Evolutionary conservation across 2,888 invertebrate species (phyloP).

Genomic region (Drosophila yooni): DNA sequence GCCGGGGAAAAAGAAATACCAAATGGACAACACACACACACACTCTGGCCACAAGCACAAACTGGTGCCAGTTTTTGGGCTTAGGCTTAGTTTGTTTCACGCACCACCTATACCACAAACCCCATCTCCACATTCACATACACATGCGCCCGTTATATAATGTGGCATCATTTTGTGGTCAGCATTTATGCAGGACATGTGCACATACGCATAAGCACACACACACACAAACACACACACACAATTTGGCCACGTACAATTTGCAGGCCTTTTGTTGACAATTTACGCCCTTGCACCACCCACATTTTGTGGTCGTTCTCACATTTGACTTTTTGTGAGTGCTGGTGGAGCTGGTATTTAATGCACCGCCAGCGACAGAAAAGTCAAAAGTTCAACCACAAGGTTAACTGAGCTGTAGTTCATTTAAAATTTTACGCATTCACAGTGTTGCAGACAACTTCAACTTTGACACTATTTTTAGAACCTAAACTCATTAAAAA

Average conservation of each 20-base stretch:
- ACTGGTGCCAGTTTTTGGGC: conserved; percentile 68
- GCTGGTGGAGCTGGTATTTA: conserved; percentile 59
- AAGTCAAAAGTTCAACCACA: conserved; percentile 69
- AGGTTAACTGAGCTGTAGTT: conserved; percentile 53
- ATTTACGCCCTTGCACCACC: conserved; percentile 47
- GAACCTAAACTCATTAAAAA: not conserved
- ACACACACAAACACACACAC: conserved; percentile 17
- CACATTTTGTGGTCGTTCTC: conserved; percentile 50
- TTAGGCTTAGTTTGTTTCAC: conserved; percentile 55
- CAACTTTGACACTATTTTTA: conserved; percentile 8
- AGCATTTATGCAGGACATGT: conserved; percentile 75
- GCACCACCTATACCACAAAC: conserved; percentile 24
- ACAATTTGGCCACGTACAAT: conserved; percentile 37
- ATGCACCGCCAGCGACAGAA: conserved; percentile 34
- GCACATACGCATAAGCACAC: conserved; percentile 43
- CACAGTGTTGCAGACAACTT: conserved; percentile 23
- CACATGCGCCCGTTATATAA: conserved; percentile 63
- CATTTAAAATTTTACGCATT: conserved; percentile 49
- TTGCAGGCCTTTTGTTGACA: conserved; percentile 74
- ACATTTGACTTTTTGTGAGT: conserved; percentile 73
- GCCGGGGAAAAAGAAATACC: conserved; percentile 24
- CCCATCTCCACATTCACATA: conserved; percentile 1
- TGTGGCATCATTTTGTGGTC: conserved; percentile 81
- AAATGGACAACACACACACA: conserved; percentile 31
- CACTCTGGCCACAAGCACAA: conserved; percentile 66